phyloP scores from a whole-genome alignment of 2,113 vertebrate species.

The Anoura caudifer region DNA sequence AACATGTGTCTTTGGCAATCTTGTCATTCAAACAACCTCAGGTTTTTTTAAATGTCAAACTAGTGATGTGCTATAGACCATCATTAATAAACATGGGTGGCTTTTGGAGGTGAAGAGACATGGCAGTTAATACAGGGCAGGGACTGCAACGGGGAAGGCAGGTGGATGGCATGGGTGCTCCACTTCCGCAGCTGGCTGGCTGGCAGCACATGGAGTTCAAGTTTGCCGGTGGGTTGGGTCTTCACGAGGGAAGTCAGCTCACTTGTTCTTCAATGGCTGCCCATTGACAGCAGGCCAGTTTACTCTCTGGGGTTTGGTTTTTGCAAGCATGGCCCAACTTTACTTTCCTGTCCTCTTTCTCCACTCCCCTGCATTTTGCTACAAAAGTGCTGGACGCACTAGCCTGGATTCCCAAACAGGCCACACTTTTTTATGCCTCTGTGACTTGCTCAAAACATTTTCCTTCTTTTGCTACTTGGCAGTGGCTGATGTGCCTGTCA shows the following conservation, averaged over 20 bases:
- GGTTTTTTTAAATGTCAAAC: not conserved
- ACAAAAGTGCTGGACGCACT: not conserved
- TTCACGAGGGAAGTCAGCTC: too few species aligned
- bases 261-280: not conserved
- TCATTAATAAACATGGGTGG: constrained; percentile 31
- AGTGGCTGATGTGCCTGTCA: not conserved
- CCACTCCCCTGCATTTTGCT: not conserved
- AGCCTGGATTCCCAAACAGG: not conserved
- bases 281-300: not conserved
- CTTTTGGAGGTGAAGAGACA: not conserved
- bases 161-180: rapidly evolving
- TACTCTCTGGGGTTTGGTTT: too few species aligned
- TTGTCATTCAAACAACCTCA: constrained; percentile 14
- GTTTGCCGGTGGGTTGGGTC: rapidly evolving
- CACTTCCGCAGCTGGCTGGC: rapidly evolving
- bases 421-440: not conserved
- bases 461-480: too few species aligned
- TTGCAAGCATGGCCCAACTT: not conserved
- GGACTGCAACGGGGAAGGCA: not conserved
- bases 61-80: not conserved
- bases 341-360: not conserved
- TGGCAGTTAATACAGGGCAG: not conserved
- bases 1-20: not conserved
- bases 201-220: not conserved
- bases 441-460: not conserved